Percentiles rank a stretch among this genome's conserved stretches.
These are phyloP conservation scores for Podarcis siculus DNA, from an alignment of 2,797 vertebrate species.

Conservation along the genomic window DNA sequence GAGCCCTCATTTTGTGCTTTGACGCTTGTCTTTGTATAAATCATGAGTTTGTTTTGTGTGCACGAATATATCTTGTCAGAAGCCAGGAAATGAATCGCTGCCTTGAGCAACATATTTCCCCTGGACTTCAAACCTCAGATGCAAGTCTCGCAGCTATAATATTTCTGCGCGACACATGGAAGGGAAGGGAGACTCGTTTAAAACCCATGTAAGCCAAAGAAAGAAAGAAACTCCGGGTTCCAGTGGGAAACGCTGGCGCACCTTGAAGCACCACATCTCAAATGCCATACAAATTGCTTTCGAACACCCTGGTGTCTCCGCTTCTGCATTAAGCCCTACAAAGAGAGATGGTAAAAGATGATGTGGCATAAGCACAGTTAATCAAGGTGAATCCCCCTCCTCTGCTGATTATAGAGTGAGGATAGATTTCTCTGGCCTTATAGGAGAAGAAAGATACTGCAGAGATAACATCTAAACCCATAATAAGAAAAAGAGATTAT, in stretches of 20 bases:
- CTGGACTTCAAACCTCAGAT: not conserved
- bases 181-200: not conserved
- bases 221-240: not conserved
- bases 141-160: not conserved
- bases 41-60: not conserved
- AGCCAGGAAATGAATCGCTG: not conserved
- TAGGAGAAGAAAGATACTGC: slow-evolving; percentile 54
- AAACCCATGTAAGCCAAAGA: not conserved
- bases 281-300: slow-evolving; percentile 37
- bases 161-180: not conserved
- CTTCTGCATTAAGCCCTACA: slow-evolving; percentile 55
- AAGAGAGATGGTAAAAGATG: slow-evolving; percentile 43
- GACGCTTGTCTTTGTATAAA: slow-evolving; percentile 5
- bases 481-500: slow-evolving; percentile 70
- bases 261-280: slow-evolving; percentile 26
- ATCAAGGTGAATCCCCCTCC: slow-evolving; percentile 69
- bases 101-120: slow-evolving; percentile 31
- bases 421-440: slow-evolving; percentile 60
- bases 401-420: slow-evolving; percentile 65
- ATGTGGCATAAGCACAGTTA: slow-evolving; percentile 56
- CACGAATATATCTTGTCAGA: slow-evolving; percentile 6
- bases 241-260: slow-evolving; percentile 23
- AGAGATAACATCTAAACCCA: slow-evolving; percentile 63
- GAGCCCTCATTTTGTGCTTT: not conserved
- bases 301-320: slow-evolving; percentile 18